Evolutionary conservation across 2,113 vertebrate species (phyloP).

Genomic region (Nycticryphes semicollaris): DNA sequence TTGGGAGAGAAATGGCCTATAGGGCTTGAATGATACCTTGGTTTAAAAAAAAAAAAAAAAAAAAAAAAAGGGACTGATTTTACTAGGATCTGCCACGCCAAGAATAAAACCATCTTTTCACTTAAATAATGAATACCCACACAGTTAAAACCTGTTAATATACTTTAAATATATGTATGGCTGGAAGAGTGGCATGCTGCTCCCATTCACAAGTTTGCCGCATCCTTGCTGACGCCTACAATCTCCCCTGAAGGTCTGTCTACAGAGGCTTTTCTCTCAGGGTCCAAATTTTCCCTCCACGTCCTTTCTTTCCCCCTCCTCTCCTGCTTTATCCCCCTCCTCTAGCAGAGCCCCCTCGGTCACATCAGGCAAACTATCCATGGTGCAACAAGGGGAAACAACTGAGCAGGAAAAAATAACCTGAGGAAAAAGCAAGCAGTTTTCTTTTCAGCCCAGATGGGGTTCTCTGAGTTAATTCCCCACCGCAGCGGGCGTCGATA

Average conservation of each 20-base stretch:
- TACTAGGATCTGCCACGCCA: background rate
- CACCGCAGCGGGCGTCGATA: conserved; percentile 7
- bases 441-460: conserved; percentile 28
- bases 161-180: background rate
- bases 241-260: background rate
- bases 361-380: background rate
- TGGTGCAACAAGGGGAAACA: background rate
- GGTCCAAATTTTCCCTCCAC: background rate
- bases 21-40: background rate
- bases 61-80: background rate
- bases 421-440: background rate
- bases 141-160: conserved; percentile 41
- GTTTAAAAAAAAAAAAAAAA: background rate
- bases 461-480: background rate
- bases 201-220: conserved; percentile 34
- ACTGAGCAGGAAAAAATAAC: background rate
- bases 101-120: conserved; percentile 15
- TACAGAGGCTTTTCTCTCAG: background rate
- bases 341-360: background rate
- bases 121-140: conserved; percentile 17
- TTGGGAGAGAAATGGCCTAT: background rate
- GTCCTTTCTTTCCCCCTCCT: background rate
- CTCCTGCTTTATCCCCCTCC: background rate
- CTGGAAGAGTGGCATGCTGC: background rate
- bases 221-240: background rate